These are phyloP conservation scores for Argyrosomus regius DNA, from an alignment of 2,797 vertebrate genomes.

Conservation along the genomic window DNA sequence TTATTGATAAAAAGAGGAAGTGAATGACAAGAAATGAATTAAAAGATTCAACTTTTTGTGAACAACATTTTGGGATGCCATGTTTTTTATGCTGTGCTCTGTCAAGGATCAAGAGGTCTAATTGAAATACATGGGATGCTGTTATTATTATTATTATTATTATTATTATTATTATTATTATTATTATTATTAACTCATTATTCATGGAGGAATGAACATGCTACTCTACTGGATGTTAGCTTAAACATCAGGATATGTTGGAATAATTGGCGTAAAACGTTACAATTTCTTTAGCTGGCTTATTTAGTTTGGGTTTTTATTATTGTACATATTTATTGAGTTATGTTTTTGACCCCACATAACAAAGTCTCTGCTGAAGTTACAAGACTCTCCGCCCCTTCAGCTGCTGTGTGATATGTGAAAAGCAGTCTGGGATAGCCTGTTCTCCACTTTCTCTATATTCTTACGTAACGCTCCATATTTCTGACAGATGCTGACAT, in stretches of 20 bases:
- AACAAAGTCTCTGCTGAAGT: not conserved
- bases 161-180: too few relatives aligned
- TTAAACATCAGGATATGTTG: not conserved
- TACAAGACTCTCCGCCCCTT: constrained; percentile 12
- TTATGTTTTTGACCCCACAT: not conserved
- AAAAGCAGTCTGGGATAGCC: constrained; percentile 44
- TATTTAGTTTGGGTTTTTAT: not conserved
- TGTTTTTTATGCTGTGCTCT: not conserved
- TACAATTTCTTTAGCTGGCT: not conserved
- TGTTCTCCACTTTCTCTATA: constrained; percentile 57
- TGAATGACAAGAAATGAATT: not conserved
- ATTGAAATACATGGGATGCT: not conserved
- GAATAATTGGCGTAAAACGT: not conserved
- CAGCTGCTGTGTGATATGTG: constrained; percentile 35
- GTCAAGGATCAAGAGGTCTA: not conserved
- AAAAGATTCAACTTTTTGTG: not conserved
- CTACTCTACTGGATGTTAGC: not conserved
- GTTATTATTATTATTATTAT: too few relatives aligned
- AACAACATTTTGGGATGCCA: not conserved
- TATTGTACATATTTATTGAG: not conserved
- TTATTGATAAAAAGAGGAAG: not conserved
- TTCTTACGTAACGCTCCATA: constrained; percentile 75
- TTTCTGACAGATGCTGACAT: constrained; percentile 78
- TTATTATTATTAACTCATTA: not conserved
- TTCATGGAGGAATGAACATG: not conserved